phyloP scores from a whole-genome alignment of 2,113 vertebrate genomes.

The Tricholaema leucomelas region DNA sequence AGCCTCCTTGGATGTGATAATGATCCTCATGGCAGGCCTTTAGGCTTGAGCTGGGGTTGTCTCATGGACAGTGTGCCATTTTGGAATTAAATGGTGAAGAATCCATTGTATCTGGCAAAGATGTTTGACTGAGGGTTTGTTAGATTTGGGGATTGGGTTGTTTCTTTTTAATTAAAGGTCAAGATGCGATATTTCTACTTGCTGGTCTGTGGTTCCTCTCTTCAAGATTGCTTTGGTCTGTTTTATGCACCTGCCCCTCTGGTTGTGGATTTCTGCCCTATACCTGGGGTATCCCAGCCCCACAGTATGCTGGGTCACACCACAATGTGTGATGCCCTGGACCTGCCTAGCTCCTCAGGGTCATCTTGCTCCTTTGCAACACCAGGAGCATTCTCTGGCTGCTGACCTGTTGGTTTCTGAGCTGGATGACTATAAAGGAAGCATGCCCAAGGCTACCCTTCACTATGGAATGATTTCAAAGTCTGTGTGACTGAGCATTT shows the following conservation, averaged over 20 bases:
- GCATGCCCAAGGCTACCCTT: background rate
- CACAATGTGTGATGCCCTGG: background rate
- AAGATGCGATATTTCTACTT: background rate
- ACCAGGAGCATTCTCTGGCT: background rate
- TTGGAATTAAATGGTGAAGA: background rate
- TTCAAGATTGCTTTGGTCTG: background rate
- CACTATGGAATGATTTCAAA: fast-evolving
- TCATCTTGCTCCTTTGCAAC: background rate
- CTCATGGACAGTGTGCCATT: background rate
- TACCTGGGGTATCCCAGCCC: background rate
- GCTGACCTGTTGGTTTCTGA: background rate
- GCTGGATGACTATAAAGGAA: background rate
- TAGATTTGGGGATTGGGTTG: background rate
- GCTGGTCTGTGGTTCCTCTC: background rate
- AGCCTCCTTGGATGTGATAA: background rate
- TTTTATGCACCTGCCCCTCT: fast-evolving
- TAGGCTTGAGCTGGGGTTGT: background rate
- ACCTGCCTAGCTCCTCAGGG: background rate
- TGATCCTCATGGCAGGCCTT: background rate
- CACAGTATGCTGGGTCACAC: background rate
- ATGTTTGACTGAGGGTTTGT: fast-evolving
- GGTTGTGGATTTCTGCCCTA: fast-evolving
- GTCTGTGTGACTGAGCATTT: background rate
- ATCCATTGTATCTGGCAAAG: background rate
- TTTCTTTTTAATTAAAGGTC: constrained; percentile 9